Conservation (phyloP, 2,888 invertebrate genomes). For the Tribolium freemani region DNA sequence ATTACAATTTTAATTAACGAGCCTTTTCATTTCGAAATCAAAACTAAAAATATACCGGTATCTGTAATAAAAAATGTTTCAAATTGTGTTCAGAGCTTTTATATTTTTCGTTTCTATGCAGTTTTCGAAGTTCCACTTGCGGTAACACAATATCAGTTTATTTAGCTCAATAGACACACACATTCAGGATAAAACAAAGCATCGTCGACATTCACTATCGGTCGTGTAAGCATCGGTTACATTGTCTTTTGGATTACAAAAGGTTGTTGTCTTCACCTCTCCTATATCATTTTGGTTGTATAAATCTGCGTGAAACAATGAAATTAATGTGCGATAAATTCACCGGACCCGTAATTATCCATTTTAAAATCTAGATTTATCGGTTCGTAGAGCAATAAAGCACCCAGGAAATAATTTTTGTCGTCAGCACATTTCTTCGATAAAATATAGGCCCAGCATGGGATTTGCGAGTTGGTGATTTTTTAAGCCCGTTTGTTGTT, state of each 20-base stretch:
- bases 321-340: slow-evolving; percentile 31
- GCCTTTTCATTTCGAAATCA: too few relatives aligned
- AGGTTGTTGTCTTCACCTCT: slow-evolving; percentile 50
- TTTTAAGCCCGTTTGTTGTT: slow-evolving; percentile 27
- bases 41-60: too few relatives aligned
- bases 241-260: slow-evolving; percentile 51
- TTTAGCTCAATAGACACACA: slow-evolving; percentile 45
- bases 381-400: slow-evolving; percentile 27
- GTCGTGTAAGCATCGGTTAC: slow-evolving; percentile 46
- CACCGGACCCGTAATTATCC: slow-evolving; percentile 22
- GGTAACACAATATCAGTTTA: slow-evolving; percentile 42
- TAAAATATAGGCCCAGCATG: slow-evolving; percentile 33
- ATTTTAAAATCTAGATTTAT: slow-evolving; percentile 34
- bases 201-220: slow-evolving; percentile 47
- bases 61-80: too few relatives aligned
- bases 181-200: slow-evolving; percentile 48
- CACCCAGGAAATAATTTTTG: slow-evolving; percentile 48
- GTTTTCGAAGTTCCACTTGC: neutral
- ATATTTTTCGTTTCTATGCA: too few relatives aligned
- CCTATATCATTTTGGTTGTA: slow-evolving; percentile 45
- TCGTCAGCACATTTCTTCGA: slow-evolving; percentile 9
- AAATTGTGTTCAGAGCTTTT: too few relatives aligned
- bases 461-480: slow-evolving; percentile 33
- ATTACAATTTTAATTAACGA: too few relatives aligned
- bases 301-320: slow-evolving; percentile 52